These are phyloP conservation scores for Nothobranchius furzeri DNA, from an alignment of 2,113 vertebrate species.

Conservation along the genomic window DNA sequence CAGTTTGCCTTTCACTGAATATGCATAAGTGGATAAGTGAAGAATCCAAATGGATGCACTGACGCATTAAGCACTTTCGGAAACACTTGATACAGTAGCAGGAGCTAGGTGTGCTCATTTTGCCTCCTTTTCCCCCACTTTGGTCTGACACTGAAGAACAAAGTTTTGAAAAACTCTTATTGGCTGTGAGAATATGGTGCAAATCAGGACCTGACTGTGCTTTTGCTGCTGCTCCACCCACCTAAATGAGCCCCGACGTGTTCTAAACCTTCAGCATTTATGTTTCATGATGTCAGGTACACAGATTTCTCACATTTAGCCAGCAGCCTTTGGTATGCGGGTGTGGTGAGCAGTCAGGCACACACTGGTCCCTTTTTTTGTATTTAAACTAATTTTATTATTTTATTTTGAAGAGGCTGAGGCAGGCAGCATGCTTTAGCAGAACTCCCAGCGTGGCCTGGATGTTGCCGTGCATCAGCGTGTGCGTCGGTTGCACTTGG, in stretches of 20 bases:
- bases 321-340: conserved; percentile 1
- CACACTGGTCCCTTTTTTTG: neutral
- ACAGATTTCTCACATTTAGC: conserved; percentile 21
- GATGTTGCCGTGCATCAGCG: conserved; percentile 7
- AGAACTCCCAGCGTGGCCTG: neutral
- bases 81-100: conserved; percentile 4
- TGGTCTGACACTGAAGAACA: conserved; percentile 8
- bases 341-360: neutral
- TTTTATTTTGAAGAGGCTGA: conserved; percentile 6
- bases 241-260: conserved; percentile 38
- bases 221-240: conserved; percentile 26
- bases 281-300: conserved; percentile 19
- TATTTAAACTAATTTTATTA: neutral
- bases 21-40: conserved; percentile 45
- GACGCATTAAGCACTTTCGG: conserved; percentile 18
- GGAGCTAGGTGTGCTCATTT: conserved; percentile 12
- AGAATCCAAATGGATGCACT: conserved; percentile 16
- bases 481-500: conserved; percentile 60
- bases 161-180: conserved; percentile 13
- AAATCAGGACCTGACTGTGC: conserved; percentile 24
- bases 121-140: neutral
- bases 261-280: conserved; percentile 20
- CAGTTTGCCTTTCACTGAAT: conserved; percentile 59
- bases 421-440: neutral
- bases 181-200: conserved; percentile 8